A percentile compares a stretch with the other conserved stretches of the same genome.
Conservation (phyloP, 2,797 vertebrate genomes). For the Danio aesculapii region DNA sequence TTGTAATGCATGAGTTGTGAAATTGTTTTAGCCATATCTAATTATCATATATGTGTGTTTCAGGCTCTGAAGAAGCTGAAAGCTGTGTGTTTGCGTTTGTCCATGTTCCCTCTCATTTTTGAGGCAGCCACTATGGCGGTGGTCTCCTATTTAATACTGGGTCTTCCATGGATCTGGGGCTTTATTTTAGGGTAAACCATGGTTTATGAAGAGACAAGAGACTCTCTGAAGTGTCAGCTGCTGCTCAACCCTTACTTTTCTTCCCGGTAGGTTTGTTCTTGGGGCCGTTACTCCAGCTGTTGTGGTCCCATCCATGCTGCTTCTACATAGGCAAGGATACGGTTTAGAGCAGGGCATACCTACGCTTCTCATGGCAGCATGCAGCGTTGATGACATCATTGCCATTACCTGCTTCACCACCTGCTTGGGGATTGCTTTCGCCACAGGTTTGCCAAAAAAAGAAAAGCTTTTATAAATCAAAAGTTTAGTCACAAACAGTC, state of each 20-base stretch:
- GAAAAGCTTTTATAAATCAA: too few species aligned
- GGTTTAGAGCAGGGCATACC: constrained; percentile 93
- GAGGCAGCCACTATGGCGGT: constrained; percentile 86
- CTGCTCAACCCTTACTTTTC: too few species aligned
- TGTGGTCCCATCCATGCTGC: constrained; percentile 94
- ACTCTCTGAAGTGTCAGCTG: too few species aligned
- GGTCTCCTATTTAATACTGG: constrained; percentile 87
- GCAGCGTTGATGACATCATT: constrained; percentile 94
- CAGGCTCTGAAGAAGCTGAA: constrained; percentile 93
- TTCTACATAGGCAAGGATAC: constrained; percentile 89
- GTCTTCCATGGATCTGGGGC: constrained; percentile 91
- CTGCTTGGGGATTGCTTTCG: constrained; percentile 92
- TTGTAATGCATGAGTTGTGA: too few species aligned
- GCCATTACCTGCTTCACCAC: constrained; percentile 98
- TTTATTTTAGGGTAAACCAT: constrained; percentile 92
- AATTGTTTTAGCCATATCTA: too few species aligned
- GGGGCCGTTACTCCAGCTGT: constrained; percentile 95
- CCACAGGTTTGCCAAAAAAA: constrained; percentile 79
- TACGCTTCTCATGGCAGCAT: constrained; percentile 90
- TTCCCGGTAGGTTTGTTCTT: constrained; percentile 86
- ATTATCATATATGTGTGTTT: constrained; percentile 41
- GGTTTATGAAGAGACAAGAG: constrained; percentile 10
- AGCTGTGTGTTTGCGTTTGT: constrained; percentile 87
- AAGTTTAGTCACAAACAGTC: too few species aligned
- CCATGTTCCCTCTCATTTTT: constrained; percentile 84